phyloP scores from a whole-genome alignment of 2,888 invertebrate genomes.

The Cephalotes varians region DNA sequence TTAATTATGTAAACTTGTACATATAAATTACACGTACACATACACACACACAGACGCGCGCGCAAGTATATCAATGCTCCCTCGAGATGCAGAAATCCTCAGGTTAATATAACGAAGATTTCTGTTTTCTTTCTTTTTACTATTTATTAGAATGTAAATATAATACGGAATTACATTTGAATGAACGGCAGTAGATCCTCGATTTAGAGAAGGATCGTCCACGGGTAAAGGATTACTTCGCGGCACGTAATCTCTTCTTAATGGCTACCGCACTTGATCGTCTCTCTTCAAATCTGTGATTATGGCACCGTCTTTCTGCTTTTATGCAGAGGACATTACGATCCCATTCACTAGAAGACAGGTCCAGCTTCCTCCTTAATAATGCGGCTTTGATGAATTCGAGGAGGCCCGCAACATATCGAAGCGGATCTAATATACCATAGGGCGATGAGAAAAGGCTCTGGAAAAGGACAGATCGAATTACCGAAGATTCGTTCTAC shows the following conservation, averaged over 20 bases:
- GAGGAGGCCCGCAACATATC: slow-evolving; percentile 23
- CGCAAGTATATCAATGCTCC: not conserved
- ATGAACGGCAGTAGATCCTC: slow-evolving; percentile 47
- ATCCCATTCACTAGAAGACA: slow-evolving; percentile 31
- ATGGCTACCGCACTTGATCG: slow-evolving; percentile 44
- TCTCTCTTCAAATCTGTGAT: slow-evolving; percentile 40
- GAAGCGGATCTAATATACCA: slow-evolving; percentile 17
- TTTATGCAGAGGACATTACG: slow-evolving; percentile 50
- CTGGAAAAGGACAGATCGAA: slow-evolving; percentile 58
- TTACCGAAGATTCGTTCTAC: slow-evolving; percentile 68
- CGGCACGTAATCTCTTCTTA: slow-evolving; percentile 57
- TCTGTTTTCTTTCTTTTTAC: not conserved
- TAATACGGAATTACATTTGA: slow-evolving; percentile 9
- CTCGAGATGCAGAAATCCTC: not conserved
- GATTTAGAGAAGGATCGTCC: slow-evolving; percentile 37
- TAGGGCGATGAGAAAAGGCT: slow-evolving; percentile 34
- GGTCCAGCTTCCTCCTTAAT: slow-evolving; percentile 34
- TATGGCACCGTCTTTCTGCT: slow-evolving; percentile 41
- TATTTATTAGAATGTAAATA: slow-evolving; percentile 7
- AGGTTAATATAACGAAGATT: not conserved
- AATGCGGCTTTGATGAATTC: slow-evolving; percentile 43
- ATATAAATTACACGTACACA: not conserved
- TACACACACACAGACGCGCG: no score
- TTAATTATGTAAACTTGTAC: not conserved
- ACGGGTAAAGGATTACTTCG: slow-evolving; percentile 52